Evolutionary conservation across 2,888 invertebrate genomes (phyloP).

Genomic region (Mesorhabditis spiculigera): DNA sequence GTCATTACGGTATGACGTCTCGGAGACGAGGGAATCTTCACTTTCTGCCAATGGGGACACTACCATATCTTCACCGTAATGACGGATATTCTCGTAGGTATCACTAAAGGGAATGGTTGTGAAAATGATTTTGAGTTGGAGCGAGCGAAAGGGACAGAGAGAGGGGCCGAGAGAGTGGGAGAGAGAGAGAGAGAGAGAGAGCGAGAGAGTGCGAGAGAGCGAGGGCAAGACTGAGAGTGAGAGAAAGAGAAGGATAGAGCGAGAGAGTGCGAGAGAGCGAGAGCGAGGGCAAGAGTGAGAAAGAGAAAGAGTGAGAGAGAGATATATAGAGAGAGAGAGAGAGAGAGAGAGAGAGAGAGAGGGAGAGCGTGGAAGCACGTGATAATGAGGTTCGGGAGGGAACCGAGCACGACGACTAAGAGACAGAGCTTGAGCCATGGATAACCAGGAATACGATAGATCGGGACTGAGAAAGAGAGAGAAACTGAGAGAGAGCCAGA

Average conservation of each 20-base stretch:
- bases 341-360: background rate
- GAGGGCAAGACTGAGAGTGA: too few species aligned
- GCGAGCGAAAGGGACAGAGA: background rate
- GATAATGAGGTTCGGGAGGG: too few species aligned
- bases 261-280: too few species aligned
- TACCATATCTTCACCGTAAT: slow-evolving; percentile 17
- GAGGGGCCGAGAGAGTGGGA: background rate
- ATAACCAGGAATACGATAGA: too few species aligned
- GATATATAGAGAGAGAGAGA: background rate
- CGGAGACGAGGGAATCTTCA: slow-evolving; percentile 32
- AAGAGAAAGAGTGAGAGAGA: background rate
- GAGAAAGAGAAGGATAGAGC: too few species aligned
- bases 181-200: too few species aligned
- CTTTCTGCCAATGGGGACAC: slow-evolving; percentile 30
- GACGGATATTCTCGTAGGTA: background rate
- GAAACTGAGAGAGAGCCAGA: background rate
- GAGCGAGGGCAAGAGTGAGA: background rate
- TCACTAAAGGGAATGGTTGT: background rate
- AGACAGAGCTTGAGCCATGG: too few species aligned
- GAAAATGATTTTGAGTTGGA: too few species aligned
- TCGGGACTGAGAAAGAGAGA: background rate
- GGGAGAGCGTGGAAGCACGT: background rate
- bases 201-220: background rate
- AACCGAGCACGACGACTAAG: too few species aligned
- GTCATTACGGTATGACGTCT: slow-evolving; percentile 25